A percentile compares a stretch with the other conserved stretches of the same genome.
Conservation (phyloP, 2,113 vertebrate species). For the Taxidea taxus region DNA sequence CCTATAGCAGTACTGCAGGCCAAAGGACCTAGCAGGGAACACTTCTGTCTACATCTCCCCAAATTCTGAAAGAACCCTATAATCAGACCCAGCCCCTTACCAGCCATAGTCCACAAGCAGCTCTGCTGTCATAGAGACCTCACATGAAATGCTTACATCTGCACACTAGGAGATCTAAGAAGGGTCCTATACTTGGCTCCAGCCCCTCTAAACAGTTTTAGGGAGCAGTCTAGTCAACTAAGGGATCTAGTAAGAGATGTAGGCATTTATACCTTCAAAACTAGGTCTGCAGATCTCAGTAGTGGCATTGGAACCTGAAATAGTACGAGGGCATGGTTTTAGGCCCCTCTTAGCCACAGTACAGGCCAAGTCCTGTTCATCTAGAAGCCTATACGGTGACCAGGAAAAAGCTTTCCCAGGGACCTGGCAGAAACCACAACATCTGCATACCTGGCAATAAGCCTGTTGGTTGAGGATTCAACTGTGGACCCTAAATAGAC, state of each 20-base stretch:
- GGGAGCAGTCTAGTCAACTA: neutral
- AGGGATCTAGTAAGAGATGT: neutral
- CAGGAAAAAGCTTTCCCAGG: neutral
- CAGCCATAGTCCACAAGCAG: neutral
- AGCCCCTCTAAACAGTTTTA: neutral
- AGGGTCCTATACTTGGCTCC: neutral
- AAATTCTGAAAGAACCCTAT: neutral
- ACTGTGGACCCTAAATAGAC: neutral
- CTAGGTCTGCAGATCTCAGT: neutral
- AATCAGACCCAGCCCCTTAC: neutral
- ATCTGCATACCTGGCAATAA: neutral
- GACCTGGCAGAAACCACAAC: neutral
- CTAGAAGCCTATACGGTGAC: neutral
- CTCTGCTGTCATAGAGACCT: neutral
- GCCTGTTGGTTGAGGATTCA: neutral
- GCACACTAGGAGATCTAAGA: neutral
- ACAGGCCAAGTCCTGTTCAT: neutral
- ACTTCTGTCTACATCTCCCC: neutral
- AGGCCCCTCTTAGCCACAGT: neutral
- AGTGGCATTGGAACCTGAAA: neutral
- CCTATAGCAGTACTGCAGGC: neutral
- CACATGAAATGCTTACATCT: neutral
- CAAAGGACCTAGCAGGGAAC: neutral
- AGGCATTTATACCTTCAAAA: neutral
- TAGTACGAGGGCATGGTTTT: neutral